Evolutionary conservation across 1,140 invertebrate genomes (phyloP).

Genomic region (Ostrea denselamellosa): DNA sequence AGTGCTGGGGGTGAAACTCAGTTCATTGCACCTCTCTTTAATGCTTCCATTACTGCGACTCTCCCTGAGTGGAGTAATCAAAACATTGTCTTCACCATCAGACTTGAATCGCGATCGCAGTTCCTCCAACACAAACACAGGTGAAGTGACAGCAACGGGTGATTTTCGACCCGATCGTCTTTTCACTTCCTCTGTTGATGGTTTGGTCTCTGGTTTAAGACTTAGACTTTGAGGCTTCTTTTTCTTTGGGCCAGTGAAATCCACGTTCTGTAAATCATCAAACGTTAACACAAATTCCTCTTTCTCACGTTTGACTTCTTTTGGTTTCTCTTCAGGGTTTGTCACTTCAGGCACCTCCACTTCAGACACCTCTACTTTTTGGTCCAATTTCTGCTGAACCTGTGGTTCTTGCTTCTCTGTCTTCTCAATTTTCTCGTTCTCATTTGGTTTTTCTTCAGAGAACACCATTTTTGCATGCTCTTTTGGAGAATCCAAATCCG

Average conservation of each 20-base stretch:
- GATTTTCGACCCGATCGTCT: neutral
- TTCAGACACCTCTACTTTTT: slow-evolving; percentile 14
- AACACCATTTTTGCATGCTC: slow-evolving; percentile 20
- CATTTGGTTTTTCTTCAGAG: neutral
- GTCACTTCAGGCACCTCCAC: neutral
- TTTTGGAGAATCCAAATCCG: slow-evolving; percentile 1
- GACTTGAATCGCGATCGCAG: slow-evolving; percentile 25
- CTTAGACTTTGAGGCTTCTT: slow-evolving; percentile 29
- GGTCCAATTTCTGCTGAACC: neutral
- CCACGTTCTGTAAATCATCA: slow-evolving; percentile 70
- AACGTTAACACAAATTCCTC: slow-evolving; percentile 74
- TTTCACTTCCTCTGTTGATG: neutral
- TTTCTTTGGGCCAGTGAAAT: slow-evolving; percentile 63
- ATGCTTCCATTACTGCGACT: slow-evolving; percentile 47
- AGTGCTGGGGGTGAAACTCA: slow-evolving; percentile 61
- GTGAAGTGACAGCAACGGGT: neutral
- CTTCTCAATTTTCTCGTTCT: neutral
- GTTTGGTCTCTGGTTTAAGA: slow-evolving; percentile 20
- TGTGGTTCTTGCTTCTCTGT: neutral
- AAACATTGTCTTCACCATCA: slow-evolving; percentile 32
- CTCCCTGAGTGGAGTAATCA: slow-evolving; percentile 33
- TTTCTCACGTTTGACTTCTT: slow-evolving; percentile 68
- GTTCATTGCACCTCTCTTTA: slow-evolving; percentile 60
- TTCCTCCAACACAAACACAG: slow-evolving; percentile 41
- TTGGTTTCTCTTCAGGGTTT: slow-evolving; percentile 40